phyloP scores from a whole-genome alignment of 2,888 invertebrate genomes.

The Ennomos quercinarius region DNA sequence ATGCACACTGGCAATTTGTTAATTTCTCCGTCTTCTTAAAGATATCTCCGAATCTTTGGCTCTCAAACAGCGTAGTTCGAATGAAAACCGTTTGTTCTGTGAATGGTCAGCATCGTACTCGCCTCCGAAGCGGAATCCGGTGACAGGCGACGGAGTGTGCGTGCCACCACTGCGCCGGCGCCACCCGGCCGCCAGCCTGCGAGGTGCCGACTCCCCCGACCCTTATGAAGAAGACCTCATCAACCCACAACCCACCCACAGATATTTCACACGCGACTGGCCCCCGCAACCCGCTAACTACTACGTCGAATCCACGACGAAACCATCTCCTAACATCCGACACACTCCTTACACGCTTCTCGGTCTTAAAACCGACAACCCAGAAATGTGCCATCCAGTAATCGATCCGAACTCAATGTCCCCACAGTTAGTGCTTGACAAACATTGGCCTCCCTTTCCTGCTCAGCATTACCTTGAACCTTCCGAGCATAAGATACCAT shows the following conservation, averaged over 20 bases:
- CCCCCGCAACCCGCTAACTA: slow-evolving; percentile 76
- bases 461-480: slow-evolving; percentile 78
- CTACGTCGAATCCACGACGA: slow-evolving; percentile 72
- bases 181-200: slow-evolving; percentile 77
- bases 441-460: slow-evolving; percentile 79
- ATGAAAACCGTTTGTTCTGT: slow-evolving; percentile 81
- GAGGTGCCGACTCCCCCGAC: slow-evolving; percentile 76
- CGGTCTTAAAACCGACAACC: slow-evolving; percentile 73
- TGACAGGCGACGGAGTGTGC: slow-evolving; percentile 87
- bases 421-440: slow-evolving; percentile 70
- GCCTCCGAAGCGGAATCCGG: slow-evolving; percentile 87
- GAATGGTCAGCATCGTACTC: slow-evolving; percentile 78
- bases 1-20: too few relatives aligned
- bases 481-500: slow-evolving; percentile 62
- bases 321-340: slow-evolving; percentile 55
- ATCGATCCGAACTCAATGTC: slow-evolving; percentile 72
- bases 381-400: slow-evolving; percentile 61
- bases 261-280: slow-evolving; percentile 72
- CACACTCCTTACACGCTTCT: slow-evolving; percentile 74
- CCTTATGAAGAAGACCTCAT: slow-evolving; percentile 59
- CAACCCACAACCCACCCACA: slow-evolving; percentile 73
- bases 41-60: slow-evolving; percentile 33
- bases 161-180: slow-evolving; percentile 81
- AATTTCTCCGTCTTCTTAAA: too few relatives aligned
- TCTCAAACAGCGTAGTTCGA: slow-evolving; percentile 48